These are phyloP conservation scores for Epinephelus malabaricus DNA, from an alignment of 2,797 vertebrate species.

Conservation along the genomic window DNA sequence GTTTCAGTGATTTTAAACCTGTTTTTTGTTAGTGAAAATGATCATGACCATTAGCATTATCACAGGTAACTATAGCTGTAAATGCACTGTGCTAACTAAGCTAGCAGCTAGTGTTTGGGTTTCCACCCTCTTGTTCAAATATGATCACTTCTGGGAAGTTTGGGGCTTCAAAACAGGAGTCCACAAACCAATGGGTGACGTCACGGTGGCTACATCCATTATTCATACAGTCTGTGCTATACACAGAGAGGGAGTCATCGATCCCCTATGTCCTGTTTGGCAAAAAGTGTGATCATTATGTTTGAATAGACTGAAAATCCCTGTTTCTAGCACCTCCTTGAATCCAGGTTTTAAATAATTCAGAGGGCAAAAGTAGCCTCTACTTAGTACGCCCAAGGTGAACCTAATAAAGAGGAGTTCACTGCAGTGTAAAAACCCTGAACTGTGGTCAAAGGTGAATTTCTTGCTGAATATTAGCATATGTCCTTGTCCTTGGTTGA, in stretches of 20 bases:
- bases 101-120: too few species aligned
- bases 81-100: too few species aligned
- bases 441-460: constrained; percentile 14
- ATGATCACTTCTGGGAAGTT: too few species aligned
- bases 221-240: too few species aligned
- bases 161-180: too few species aligned
- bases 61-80: too few species aligned
- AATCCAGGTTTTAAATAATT: constrained; percentile 59
- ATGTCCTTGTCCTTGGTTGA: background rate
- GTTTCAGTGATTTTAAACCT: too few species aligned
- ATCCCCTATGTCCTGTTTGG: background rate
- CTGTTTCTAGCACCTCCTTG: constrained; percentile 32
- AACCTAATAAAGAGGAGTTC: constrained; percentile 13
- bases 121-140: too few species aligned
- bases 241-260: background rate
- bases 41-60: too few species aligned
- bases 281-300: constrained; percentile 16
- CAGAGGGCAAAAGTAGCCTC: constrained; percentile 28
- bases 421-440: background rate
- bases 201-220: too few species aligned
- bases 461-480: constrained; percentile 9
- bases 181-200: too few species aligned
- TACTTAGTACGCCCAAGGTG: constrained; percentile 2
- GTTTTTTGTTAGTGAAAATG: too few species aligned
- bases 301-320: constrained; percentile 22